Percentiles rank a stretch among this genome's conserved stretches.
Evolutionary conservation across 2,113 vertebrate genomes (phyloP).

Genomic region (Rhinoderma darwinii): DNA sequence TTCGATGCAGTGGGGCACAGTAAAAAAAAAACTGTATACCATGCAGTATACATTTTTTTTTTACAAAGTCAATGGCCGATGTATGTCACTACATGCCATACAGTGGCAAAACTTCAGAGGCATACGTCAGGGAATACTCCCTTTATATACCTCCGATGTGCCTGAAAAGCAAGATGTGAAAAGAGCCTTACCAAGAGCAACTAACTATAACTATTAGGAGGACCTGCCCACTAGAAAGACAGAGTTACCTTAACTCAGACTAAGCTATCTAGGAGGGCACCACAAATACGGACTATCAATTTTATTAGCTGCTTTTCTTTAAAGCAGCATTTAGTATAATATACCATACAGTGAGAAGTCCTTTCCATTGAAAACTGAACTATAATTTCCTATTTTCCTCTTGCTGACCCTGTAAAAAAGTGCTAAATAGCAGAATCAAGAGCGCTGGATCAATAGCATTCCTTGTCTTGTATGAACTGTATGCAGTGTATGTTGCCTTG

Average conservation of each 20-base stretch:
- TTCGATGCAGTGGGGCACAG: too few species aligned
- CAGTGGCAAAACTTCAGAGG: too few species aligned
- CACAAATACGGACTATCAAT: background rate
- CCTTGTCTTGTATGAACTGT: slow-evolving; percentile 34
- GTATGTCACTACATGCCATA: too few species aligned
- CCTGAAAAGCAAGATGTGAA: too few species aligned
- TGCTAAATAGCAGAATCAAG: slow-evolving; percentile 22
- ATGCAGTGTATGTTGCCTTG: slow-evolving; percentile 20
- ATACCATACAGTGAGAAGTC: background rate
- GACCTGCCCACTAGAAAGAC: too few species aligned
- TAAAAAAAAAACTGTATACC: too few species aligned
- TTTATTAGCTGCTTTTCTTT: background rate
- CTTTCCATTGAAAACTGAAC: slow-evolving; percentile 8
- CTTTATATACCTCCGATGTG: too few species aligned
- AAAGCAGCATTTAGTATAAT: background rate
- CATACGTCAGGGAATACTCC: too few species aligned
- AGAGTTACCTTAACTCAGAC: too few species aligned
- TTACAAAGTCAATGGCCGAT: too few species aligned
- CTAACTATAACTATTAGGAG: too few species aligned
- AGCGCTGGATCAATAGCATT: slow-evolving; percentile 11
- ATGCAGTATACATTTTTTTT: too few species aligned
- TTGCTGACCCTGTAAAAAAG: background rate
- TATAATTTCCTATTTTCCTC: slow-evolving; percentile 17
- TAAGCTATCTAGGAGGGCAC: background rate
- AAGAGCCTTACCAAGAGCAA: background rate